Evolutionary conservation across 1,140 invertebrate species (phyloP), one percentile per base, ranked within the genome.

Genomic region (Chelonus insularis): DNA sequence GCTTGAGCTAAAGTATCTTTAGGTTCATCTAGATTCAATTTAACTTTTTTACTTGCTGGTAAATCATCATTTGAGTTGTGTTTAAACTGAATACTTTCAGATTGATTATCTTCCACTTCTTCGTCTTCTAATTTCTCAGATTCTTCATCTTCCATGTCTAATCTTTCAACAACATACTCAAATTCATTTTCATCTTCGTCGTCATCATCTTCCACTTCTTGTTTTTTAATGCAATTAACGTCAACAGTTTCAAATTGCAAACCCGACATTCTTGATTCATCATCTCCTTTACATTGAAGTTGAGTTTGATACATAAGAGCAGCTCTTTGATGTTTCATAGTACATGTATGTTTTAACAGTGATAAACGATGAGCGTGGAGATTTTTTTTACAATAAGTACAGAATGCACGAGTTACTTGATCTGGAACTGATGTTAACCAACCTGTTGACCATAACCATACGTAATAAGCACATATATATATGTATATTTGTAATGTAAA

Each of bases 321-420:
- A 4, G 84, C 80, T 66, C 84, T 80, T 51, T 85, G 83, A 70
- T 85, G 84, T 29, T 84, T 79, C 67, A 84, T 84, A 0, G 85
- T 86, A 48, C 84, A 85, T 14, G 83, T 86, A 48, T 86, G 85
- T 56, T 86, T 86, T 14, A 86, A 60, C 36, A 86, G 68, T 34
- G 84, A 86, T 0, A 86, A 63, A 59, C 84, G 68, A 74, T 86
- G 85, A 2, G 85, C 85, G 71, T 86, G 85, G n/a, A 86, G 70
- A 63, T 82, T 83, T 69, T 85, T 86, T 57, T 84, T 80, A 59
- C 85, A 86, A 65, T 80, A 85, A 25, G 76, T 75, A 64, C 85
- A 86, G 62, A 80, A 86, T 25, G 85, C 85, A 71, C 83, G 72
- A 5, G 84, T 86, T 0, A 81, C 77, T 70, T 84, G 70, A 60